Conservation (phyloP, 53 echinoderm and acorn worm species). For the Glandiceps talaboti region DNA sequence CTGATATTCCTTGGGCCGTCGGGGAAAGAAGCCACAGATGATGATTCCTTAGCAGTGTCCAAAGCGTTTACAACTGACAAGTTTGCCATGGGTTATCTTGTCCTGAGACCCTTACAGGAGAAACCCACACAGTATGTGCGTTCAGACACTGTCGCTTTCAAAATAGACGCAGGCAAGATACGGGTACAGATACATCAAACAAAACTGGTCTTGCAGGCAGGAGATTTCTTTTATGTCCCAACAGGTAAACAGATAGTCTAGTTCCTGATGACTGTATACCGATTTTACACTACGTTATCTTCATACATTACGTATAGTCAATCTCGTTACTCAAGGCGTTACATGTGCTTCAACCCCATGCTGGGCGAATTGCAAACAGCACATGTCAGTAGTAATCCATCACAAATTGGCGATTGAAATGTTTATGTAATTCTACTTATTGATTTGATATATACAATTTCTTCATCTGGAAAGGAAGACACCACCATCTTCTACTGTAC, state of each 20-base stretch:
- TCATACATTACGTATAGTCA: too few relatives aligned
- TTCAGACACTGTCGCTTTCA: conserved; percentile 81
- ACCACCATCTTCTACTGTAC: too few relatives aligned
- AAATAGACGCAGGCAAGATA: conserved; percentile 61
- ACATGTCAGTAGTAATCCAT: too few relatives aligned
- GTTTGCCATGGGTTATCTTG: conserved; percentile 35
- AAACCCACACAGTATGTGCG: conserved; percentile 64
- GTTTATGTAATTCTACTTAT: too few relatives aligned
- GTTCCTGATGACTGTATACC: too few relatives aligned
- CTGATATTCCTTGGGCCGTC: conserved; percentile 55
- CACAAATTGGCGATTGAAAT: too few relatives aligned
- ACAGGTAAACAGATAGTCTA: conserved; percentile 34
- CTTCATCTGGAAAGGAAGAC: too few relatives aligned
- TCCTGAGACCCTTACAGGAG: conserved; percentile 54
- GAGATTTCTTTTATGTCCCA: conserved; percentile 89
- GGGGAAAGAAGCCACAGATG: conserved; percentile 35
- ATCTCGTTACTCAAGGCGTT: too few relatives aligned
- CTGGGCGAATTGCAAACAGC: too few relatives aligned
- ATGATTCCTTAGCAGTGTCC: conserved; percentile 54
- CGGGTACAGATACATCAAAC: conserved; percentile 78
- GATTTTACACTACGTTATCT: too few relatives aligned
- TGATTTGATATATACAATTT: too few relatives aligned
- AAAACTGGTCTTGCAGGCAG: conserved; percentile 60
- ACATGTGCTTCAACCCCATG: too few relatives aligned
- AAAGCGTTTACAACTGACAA: conserved; percentile 58